Evolutionary conservation across 1,140 invertebrate genomes (phyloP).

Genomic region (Bursaphelenchus mucronatus): DNA sequence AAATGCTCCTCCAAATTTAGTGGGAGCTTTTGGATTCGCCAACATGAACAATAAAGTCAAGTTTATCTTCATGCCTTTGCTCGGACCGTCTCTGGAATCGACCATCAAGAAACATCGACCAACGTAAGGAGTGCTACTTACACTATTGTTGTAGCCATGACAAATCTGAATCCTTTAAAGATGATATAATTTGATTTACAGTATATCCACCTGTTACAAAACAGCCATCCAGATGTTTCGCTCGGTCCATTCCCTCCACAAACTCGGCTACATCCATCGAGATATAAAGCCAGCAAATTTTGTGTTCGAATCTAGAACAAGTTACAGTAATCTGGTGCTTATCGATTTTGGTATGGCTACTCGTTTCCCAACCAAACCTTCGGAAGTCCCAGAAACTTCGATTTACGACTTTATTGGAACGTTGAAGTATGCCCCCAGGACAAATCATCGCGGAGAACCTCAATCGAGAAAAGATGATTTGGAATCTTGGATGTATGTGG

Average conservation of each 20-base stretch:
- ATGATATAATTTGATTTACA: slow-evolving; percentile 21
- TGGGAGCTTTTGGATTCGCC: slow-evolving; percentile 5
- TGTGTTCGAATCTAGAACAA: slow-evolving; percentile 16
- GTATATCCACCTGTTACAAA: slow-evolving; percentile 16
- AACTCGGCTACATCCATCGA: slow-evolving; percentile 23
- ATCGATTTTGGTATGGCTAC: slow-evolving; percentile 32
- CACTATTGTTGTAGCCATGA: slow-evolving; percentile 1
- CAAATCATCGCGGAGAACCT: slow-evolving; percentile 15
- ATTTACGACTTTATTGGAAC: slow-evolving; percentile 29
- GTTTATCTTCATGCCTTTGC: slow-evolving; percentile 22
- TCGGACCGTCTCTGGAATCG: slow-evolving; percentile 8
- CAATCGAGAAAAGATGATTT: slow-evolving; percentile 28
- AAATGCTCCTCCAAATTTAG: background rate
- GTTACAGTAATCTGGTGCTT: slow-evolving; percentile 6
- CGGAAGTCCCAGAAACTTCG: slow-evolving; percentile 17
- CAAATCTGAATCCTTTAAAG: slow-evolving; percentile 14
- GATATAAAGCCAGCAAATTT: slow-evolving; percentile 34
- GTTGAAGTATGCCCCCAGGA: slow-evolving; percentile 18
- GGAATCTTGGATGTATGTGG: slow-evolving; percentile 31
- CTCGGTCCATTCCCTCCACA: background rate
- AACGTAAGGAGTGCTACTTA: slow-evolving; percentile 13
- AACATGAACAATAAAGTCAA: background rate
- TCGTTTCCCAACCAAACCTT: slow-evolving; percentile 20
- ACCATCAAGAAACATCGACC: slow-evolving; percentile 6
- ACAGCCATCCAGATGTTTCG: background rate